These are phyloP conservation scores for Gopherus evgoodei DNA, from an alignment of 2,113 vertebrate genomes.

Conservation along the genomic window DNA sequence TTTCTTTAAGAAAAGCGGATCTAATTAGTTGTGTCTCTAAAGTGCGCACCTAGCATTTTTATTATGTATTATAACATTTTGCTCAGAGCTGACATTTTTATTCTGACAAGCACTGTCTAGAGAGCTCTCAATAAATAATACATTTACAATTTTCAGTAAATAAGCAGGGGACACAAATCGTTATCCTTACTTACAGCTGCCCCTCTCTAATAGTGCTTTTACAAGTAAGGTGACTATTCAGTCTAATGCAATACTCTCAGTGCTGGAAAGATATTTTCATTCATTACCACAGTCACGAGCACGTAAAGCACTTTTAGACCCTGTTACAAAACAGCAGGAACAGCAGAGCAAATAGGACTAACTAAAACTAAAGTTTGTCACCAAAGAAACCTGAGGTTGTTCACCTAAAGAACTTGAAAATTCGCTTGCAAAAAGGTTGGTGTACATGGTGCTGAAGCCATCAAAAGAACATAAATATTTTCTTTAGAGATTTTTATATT, in stretches of 20 bases:
- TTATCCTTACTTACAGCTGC: constrained; percentile 93
- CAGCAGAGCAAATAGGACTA: constrained; percentile 78
- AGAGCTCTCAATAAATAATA: constrained; percentile 98
- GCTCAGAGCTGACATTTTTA: constrained; percentile 95
- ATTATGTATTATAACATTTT: constrained; percentile 92
- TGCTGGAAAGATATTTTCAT: constrained; percentile 95
- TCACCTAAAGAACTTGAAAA: constrained; percentile 68
- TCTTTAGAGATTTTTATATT: neutral
- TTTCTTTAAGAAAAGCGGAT: constrained; percentile 86
- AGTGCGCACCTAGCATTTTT: constrained; percentile 92
- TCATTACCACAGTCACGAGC: constrained; percentile 98
- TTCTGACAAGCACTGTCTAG: constrained; percentile 94
- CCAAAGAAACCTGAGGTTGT: constrained; percentile 72
- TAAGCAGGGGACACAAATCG: constrained; percentile 94
- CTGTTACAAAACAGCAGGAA: constrained; percentile 89
- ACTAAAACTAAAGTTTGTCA: constrained; percentile 79
- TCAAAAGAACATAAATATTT: neutral
- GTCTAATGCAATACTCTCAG: constrained; percentile 92
- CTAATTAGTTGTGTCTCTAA: constrained; percentile 93
- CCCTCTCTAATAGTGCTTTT: constrained; percentile 94
- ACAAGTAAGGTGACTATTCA: constrained; percentile 98
- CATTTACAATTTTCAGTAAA: constrained; percentile 99
- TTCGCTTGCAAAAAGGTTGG: neutral
- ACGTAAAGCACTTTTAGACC: constrained; percentile 98
- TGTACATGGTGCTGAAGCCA: neutral